Percentiles rank a stretch among this genome's conserved stretches.
Conservation (phyloP, 1,140 invertebrate species). For the Conus ventricosus region DNA sequence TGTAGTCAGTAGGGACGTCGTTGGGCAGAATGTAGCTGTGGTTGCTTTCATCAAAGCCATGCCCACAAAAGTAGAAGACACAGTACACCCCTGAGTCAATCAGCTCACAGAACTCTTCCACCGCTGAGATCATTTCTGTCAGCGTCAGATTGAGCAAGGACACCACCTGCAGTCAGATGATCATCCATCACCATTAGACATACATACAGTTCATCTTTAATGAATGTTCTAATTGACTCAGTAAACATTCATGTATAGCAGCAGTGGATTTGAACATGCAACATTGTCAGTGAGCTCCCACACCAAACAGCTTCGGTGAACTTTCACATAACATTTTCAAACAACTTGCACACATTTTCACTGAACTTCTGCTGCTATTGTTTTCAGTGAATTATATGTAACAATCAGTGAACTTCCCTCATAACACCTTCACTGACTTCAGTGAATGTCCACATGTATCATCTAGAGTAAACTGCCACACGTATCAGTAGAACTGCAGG, state of each 20-base stretch:
- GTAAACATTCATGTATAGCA: neutral
- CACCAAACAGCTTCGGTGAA: too few species aligned
- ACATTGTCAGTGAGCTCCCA: too few species aligned
- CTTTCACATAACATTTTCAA: too few species aligned
- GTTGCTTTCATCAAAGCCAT: constrained; percentile 75
- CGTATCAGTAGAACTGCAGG: too few species aligned
- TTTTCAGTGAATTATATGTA: too few species aligned
- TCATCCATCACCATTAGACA: too few species aligned
- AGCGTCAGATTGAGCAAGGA: constrained; percentile 74
- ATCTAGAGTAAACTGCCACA: too few species aligned
- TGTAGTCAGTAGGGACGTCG: constrained; percentile 73
- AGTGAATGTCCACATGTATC: too few species aligned
- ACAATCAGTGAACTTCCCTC: too few species aligned
- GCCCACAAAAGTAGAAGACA: constrained; percentile 77
- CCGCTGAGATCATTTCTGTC: constrained; percentile 73
- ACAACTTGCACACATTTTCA: too few species aligned
- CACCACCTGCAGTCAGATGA: constrained; percentile 62
- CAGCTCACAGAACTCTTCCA: constrained; percentile 72
- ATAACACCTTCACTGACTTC: too few species aligned
- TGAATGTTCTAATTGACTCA: neutral
- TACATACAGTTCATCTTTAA: neutral
- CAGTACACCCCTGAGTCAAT: constrained; percentile 75
- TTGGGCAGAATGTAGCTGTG: constrained; percentile 75
- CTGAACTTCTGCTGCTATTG: too few species aligned
- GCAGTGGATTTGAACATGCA: neutral